phyloP scores from a whole-genome alignment of 2,888 invertebrate genomes.

The Pterostichus niger region DNA sequence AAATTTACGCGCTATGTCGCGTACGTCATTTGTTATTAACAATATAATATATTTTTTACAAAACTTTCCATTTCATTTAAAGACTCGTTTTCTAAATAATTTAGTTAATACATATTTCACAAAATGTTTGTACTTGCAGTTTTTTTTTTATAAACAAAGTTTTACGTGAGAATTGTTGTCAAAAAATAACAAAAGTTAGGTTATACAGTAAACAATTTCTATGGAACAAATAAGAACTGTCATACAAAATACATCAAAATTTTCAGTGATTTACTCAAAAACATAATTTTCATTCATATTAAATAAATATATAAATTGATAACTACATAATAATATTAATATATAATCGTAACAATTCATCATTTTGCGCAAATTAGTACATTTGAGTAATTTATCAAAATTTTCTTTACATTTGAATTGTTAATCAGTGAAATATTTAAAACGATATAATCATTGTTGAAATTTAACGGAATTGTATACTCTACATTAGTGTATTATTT shows the following conservation, averaged over 20 bases:
- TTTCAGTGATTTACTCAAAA: slow-evolving; percentile 20
- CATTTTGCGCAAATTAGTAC: no score
- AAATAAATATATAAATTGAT: slow-evolving; percentile 3
- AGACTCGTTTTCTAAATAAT: no score
- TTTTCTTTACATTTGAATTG: neutral
- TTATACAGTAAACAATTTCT: slow-evolving; percentile 28
- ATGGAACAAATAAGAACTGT: slow-evolving; percentile 32
- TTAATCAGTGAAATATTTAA: no score
- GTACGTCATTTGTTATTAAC: no score
- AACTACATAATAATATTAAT: neutral
- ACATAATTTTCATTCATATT: neutral
- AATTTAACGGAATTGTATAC: neutral
- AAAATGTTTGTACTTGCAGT: neutral
- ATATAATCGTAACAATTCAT: neutral
- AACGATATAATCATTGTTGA: neutral
- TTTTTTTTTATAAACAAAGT: slow-evolving; percentile 11
- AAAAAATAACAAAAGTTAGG: slow-evolving; percentile 37
- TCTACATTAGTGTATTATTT: neutral
- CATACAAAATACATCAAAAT: slow-evolving; percentile 28
- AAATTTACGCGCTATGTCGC: no score
- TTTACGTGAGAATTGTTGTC: neutral
- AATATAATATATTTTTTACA: no score
- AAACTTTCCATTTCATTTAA: no score
- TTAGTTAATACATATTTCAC: no score
- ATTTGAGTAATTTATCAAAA: neutral